Conservation (phyloP, 2,113 vertebrate genomes). For the Chiloscyllium plagiosum region DNA sequence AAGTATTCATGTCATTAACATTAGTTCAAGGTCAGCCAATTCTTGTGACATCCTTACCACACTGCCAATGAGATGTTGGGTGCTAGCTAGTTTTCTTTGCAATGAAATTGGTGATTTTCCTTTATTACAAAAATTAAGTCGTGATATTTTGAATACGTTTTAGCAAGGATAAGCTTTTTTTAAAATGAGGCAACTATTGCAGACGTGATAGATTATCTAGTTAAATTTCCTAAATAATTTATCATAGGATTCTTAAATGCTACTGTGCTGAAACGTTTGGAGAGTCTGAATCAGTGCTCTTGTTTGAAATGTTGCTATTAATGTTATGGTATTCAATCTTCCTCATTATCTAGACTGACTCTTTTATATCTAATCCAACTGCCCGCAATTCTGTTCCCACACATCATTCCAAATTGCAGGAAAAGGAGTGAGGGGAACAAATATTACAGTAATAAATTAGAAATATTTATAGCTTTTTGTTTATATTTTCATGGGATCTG, state of each 20-base stretch:
- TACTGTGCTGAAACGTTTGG: neutral
- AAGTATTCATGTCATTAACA: neutral
- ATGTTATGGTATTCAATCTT: neutral
- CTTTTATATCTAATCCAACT: neutral
- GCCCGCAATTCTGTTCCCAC: neutral
- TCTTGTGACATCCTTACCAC: neutral
- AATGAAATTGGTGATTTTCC: neutral
- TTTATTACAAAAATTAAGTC: neutral
- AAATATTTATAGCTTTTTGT: no score
- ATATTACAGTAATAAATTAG: no score
- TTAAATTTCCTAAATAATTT: neutral
- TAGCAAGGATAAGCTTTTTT: neutral
- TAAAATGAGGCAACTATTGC: neutral
- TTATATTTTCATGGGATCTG: no score
- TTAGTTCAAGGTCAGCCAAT: neutral
- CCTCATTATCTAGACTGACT: neutral
- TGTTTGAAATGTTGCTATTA: neutral
- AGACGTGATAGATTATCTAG: neutral
- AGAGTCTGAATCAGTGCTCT: neutral
- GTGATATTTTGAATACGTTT: neutral
- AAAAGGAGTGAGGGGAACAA: neutral
- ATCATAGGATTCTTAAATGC: neutral
- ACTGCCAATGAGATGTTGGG: neutral
- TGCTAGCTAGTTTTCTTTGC: neutral
- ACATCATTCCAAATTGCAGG: neutral